A percentile compares a stretch with the other conserved stretches of the same genome.
phyloP scores from a whole-genome alignment of 2,113 vertebrate species.

The Sclerurus mexicanus region DNA sequence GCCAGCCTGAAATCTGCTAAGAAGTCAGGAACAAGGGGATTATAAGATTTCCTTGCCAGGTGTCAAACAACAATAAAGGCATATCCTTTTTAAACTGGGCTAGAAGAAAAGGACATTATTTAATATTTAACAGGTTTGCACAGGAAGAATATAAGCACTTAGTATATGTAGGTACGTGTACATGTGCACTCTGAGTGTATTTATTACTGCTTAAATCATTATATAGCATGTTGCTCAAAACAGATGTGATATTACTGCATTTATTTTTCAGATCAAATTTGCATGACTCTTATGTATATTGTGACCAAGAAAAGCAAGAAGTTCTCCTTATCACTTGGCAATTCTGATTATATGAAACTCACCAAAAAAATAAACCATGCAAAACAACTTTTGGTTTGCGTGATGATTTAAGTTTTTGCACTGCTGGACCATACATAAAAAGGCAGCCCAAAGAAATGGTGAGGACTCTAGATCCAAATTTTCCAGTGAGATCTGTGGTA shows the following conservation, averaged over 20 bases:
- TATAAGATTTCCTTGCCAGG: background rate
- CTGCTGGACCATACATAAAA: background rate
- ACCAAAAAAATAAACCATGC: background rate
- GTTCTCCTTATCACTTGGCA: background rate
- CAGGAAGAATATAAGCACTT: background rate
- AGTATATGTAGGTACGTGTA: rapidly evolving
- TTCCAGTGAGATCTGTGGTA: background rate
- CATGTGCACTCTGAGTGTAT: background rate
- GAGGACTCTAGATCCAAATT: background rate
- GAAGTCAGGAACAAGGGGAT: background rate
- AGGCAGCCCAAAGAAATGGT: background rate
- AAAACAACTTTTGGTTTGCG: background rate
- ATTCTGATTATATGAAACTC: background rate
- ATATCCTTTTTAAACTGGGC: conserved; percentile 2
- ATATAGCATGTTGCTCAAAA: background rate
- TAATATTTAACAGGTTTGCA: background rate
- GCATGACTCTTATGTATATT: background rate
- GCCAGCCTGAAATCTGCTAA: background rate
- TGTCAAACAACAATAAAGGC: background rate
- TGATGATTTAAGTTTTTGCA: background rate
- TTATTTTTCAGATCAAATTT: background rate
- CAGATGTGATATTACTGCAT: background rate
- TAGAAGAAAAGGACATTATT: background rate
- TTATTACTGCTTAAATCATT: background rate
- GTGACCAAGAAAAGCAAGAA: background rate